Base-by-base conservation (phyloP, 1,140 invertebrate species). In the Drosophila subobscura region DNA sequence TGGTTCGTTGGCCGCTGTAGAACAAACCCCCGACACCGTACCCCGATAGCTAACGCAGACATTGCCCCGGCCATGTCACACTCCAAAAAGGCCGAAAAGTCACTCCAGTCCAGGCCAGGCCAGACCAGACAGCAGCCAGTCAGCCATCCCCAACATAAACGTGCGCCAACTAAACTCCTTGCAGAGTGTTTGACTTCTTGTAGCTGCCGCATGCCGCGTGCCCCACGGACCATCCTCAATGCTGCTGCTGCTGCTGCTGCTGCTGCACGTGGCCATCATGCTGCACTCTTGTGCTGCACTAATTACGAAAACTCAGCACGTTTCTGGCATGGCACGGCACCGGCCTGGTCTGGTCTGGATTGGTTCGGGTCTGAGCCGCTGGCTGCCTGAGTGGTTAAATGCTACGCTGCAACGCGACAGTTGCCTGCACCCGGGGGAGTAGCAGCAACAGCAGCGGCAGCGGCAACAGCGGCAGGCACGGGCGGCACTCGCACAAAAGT, bases 281-380 rank as follows among this genome's bases (percentile, higher is more conserved):
- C 58, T 81, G 81, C 81, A 88, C 73, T 85, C 65, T 63, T 85
- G 74, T 79, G 81, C 81, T 79, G 81, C 81, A 85, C 81, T 85
- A 85, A 85, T 85, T 85, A 85, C 81, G 83, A 86, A 85, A 85
- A 88, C 81, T 85, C 81, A 81, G 81, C 81, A 85, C 81, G 81
- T 85, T 85, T 1, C 81, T 75, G 60, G 77, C 60, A 70, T 77
- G 77, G 73, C 84, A 66, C 77, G 76, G 63, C 71, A 37, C 60
- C 16, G 16, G 16, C 16, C 16, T 20, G 16, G 20, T 41, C 41
- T 53, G 45, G 64, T 20, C 56, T 58, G 4, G 52, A 12, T 29
- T 33, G 49, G 55, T 49, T 29, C 40, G 45, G 58, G 68, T 49
- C 61, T 68, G 68, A 65, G 52, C 63, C 46, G 45, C 59, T 58